Conservation (phyloP, 2,113 vertebrate genomes). For the Damaliscus lunatus region DNA sequence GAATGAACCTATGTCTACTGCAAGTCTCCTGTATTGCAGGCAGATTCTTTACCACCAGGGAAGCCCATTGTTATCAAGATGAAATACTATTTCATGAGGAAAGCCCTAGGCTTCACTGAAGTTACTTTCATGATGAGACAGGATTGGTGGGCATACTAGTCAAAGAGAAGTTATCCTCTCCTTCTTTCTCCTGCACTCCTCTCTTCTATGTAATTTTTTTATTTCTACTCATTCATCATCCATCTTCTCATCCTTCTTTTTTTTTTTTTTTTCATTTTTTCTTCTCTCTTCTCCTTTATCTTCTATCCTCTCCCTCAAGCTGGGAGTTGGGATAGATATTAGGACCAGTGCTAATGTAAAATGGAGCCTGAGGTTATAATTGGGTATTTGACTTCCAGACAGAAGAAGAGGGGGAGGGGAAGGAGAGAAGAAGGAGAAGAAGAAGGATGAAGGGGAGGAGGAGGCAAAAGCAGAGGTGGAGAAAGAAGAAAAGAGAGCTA, state of each 20-base stretch:
- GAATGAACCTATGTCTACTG: neutral
- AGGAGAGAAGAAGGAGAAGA: neutral
- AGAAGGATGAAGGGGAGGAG: neutral
- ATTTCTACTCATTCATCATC: neutral
- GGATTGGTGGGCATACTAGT: neutral
- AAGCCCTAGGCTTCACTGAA: neutral
- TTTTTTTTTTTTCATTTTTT: conserved; percentile 80
- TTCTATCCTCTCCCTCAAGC: conserved; percentile 38
- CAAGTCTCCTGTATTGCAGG: neutral
- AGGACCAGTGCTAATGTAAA: neutral
- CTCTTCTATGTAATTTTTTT: neutral
- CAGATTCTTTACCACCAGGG: neutral
- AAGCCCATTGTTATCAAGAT: neutral
- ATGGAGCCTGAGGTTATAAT: conserved; percentile 7
- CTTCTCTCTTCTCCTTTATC: conserved; percentile 60
- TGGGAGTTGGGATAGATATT: neutral
- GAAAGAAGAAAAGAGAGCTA: neutral
- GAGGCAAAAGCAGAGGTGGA: neutral
- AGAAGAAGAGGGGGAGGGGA: neutral
- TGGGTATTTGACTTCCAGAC: neutral
- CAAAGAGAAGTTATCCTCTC: neutral
- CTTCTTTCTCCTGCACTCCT: neutral
- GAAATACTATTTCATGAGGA: neutral
- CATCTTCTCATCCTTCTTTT: conserved; percentile 47
- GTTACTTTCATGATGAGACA: neutral